These are phyloP conservation scores for Tapirus terrestris DNA, from an alignment of 2,113 vertebrate genomes.

Conservation along the genomic window DNA sequence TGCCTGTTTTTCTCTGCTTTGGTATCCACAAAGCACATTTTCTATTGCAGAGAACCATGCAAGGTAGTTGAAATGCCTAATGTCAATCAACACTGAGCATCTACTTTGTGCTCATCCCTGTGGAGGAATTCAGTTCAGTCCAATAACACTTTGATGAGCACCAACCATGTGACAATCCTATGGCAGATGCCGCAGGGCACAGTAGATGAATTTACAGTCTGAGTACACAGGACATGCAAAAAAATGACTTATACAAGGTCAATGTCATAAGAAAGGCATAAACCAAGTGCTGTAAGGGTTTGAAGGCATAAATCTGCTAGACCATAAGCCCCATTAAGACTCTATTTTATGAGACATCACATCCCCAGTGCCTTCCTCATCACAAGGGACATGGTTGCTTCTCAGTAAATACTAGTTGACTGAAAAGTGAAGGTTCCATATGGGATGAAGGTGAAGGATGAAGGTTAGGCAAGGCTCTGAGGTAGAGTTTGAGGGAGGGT, in stretches of 20 bases:
- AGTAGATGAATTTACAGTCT: not conserved
- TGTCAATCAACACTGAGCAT: constrained; percentile 24
- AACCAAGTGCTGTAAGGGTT: not conserved
- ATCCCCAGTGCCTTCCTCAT: not conserved
- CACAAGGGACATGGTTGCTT: not conserved
- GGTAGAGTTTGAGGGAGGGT: not conserved
- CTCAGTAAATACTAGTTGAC: not conserved
- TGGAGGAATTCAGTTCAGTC: constrained; percentile 39
- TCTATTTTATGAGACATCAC: not conserved
- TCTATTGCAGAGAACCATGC: not conserved
- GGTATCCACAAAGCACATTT: not conserved
- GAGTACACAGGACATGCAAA: not conserved
- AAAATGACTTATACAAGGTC: not conserved
- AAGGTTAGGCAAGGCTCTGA: not conserved
- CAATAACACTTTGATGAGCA: constrained; percentile 37
- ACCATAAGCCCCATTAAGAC: not conserved
- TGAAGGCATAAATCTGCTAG: not conserved
- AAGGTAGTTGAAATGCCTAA: not conserved
- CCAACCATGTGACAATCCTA: not conserved
- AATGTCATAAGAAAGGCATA: not conserved
- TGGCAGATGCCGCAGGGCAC: not conserved
- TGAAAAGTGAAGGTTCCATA: not conserved
- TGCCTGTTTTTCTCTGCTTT: not conserved
- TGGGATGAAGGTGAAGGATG: not conserved
- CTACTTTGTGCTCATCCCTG: not conserved